phyloP scores from a whole-genome alignment of 2,888 invertebrate genomes.

The Perithous albicinctus region DNA sequence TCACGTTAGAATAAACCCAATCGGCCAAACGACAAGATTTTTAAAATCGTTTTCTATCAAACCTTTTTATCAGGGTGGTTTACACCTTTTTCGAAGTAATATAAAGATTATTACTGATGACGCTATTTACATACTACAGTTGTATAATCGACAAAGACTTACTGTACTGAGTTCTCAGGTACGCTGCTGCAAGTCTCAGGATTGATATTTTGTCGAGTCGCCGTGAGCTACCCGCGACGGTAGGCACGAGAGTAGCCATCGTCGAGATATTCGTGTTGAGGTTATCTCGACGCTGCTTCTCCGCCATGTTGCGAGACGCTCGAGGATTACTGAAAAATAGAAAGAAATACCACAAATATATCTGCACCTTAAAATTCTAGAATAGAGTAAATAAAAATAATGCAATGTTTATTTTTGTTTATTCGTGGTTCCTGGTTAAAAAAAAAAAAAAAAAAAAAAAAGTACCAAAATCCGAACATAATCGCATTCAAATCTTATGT shows the following conservation, averaged over 20 bases:
- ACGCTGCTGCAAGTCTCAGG: conserved; percentile 93
- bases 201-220: conserved; percentile 97
- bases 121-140: too few species aligned
- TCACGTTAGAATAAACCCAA: too few species aligned
- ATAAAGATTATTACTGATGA: too few species aligned
- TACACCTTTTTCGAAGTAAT: too few species aligned
- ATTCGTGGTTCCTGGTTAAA: too few species aligned
- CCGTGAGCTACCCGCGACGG: conserved; percentile 92
- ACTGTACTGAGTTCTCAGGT: conserved; percentile 92
- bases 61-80: too few species aligned
- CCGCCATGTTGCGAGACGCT: conserved; percentile 94
- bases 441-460: too few species aligned
- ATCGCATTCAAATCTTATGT: too few species aligned
- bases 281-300: conserved; percentile 95
- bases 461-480: too few species aligned
- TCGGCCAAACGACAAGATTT: too few species aligned
- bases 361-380: background rate
- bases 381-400: background rate
- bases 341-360: background rate
- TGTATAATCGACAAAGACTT: conserved; percentile 71
- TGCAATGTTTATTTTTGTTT: too few species aligned
- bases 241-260: conserved; percentile 93
- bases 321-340: conserved; percentile 88
- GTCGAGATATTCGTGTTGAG: conserved; percentile 94
- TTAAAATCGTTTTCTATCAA: too few species aligned